Evolutionary conservation across 2,113 vertebrate species (phyloP).

Genomic region (Mustelus asterias): DNA sequence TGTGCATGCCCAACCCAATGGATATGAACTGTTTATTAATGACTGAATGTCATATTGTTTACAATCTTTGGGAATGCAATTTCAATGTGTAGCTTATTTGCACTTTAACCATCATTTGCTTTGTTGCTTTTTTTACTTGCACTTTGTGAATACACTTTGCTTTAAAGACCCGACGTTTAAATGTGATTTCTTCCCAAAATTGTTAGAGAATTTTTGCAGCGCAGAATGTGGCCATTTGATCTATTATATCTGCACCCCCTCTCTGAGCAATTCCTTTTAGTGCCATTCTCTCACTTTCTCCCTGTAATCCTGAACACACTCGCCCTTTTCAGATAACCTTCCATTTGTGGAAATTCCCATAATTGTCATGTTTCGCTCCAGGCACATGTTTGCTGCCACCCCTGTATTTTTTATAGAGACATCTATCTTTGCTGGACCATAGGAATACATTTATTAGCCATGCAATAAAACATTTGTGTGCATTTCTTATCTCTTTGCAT

Average conservation of each 20-base stretch:
- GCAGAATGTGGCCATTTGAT: too few relatives aligned
- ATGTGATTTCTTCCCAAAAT: neutral
- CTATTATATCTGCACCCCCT: too few relatives aligned
- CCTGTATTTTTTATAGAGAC: neutral
- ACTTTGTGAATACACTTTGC: neutral
- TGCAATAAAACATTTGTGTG: neutral
- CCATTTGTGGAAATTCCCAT: neutral
- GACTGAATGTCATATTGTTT: neutral
- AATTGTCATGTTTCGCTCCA: neutral
- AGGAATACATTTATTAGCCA: neutral
- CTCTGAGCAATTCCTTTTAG: too few relatives aligned
- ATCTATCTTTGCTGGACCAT: neutral
- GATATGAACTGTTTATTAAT: neutral
- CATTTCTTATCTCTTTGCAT: neutral
- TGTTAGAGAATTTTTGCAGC: neutral
- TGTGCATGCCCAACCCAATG: neutral
- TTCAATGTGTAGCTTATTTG: neutral
- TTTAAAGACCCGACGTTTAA: neutral
- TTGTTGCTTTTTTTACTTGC: neutral
- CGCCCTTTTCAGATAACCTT: too few relatives aligned
- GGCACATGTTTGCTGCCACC: neutral
- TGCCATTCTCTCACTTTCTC: too few relatives aligned
- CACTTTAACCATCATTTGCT: neutral
- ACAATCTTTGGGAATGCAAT: neutral
- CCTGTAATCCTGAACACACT: too few relatives aligned